phyloP scores from a whole-genome alignment of 2,888 invertebrate genomes.

The Stenotaenia linearis region DNA sequence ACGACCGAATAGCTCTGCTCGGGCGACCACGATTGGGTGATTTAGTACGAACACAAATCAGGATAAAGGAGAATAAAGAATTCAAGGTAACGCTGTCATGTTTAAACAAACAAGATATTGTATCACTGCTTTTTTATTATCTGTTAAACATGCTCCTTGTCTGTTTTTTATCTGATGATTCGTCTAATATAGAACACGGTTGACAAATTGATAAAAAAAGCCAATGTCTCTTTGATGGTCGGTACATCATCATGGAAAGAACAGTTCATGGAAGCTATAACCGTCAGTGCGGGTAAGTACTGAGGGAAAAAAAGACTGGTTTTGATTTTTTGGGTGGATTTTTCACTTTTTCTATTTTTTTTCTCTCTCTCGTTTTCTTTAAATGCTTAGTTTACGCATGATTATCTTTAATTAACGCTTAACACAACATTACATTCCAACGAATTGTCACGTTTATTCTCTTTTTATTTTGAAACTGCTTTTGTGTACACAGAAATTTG shows the following conservation, averaged over 20 bases:
- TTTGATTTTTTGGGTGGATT: background rate
- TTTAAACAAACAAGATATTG: background rate
- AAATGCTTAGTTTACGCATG: background rate
- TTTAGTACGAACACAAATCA: conserved; percentile 72
- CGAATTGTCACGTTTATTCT: too few relatives aligned
- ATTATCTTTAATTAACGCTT: too few relatives aligned
- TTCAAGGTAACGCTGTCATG: conserved; percentile 72
- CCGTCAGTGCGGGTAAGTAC: conserved; percentile 76
- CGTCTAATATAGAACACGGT: conserved; percentile 71
- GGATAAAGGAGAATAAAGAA: conserved; percentile 96
- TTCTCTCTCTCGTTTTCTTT: background rate
- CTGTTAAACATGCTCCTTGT: too few relatives aligned
- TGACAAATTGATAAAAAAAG: conserved; percentile 94
- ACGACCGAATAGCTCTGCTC: conserved; percentile 79
- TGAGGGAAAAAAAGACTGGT: background rate
- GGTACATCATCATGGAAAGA: conserved; percentile 99
- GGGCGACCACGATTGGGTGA: conserved; percentile 91
- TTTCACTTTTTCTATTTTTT: background rate
- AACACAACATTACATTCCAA: too few relatives aligned
- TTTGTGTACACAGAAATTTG: too few relatives aligned
- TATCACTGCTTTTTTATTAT: background rate
- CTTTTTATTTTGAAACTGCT: too few relatives aligned
- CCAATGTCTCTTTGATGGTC: conserved; percentile 83
- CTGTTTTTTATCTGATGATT: background rate
- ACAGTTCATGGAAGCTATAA: conserved; percentile 94